Conservation (phyloP, 2,113 vertebrate species). For the Heliornis fulica region DNA sequence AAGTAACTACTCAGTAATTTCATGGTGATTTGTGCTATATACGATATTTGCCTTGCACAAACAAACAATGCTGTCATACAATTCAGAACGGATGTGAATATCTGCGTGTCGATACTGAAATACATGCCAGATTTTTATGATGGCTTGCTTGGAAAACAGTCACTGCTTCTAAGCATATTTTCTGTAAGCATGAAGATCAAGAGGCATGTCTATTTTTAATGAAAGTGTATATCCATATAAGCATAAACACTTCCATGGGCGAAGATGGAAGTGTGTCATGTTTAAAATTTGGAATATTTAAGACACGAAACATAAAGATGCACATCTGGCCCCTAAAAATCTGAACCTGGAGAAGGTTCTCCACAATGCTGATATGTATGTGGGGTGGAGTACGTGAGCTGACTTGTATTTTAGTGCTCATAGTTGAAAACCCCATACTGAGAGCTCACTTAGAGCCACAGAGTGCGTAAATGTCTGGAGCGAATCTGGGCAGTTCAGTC, state of each 20-base stretch:
- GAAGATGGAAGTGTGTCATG: neutral
- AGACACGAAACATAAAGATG: neutral
- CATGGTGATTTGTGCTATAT: conserved; percentile 66
- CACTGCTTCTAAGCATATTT: neutral
- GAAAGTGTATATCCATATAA: neutral
- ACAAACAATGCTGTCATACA: conserved; percentile 58
- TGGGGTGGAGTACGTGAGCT: rapidly evolving
- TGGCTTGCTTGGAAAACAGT: neutral
- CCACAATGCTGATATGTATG: neutral
- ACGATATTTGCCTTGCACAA: conserved; percentile 51
- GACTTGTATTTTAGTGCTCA: neutral
- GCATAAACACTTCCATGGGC: neutral
- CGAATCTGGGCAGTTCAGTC: neutral
- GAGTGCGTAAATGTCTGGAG: neutral
- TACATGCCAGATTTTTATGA: conserved; percentile 18
- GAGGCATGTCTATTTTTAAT: conserved; percentile 14
- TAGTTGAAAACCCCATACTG: neutral
- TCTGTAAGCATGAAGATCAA: conserved; percentile 1
- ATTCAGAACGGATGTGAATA: conserved; percentile 25
- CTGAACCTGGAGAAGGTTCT: neutral
- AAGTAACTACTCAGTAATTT: conserved; percentile 69
- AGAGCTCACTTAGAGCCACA: neutral
- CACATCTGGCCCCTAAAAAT: neutral
- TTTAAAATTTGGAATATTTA: neutral
- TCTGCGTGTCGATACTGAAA: conserved; percentile 16